Percentiles rank a stretch among this genome's conserved stretches.
phyloP scores from a whole-genome alignment of 2,888 invertebrate species.

The Augochlorella aurata region DNA sequence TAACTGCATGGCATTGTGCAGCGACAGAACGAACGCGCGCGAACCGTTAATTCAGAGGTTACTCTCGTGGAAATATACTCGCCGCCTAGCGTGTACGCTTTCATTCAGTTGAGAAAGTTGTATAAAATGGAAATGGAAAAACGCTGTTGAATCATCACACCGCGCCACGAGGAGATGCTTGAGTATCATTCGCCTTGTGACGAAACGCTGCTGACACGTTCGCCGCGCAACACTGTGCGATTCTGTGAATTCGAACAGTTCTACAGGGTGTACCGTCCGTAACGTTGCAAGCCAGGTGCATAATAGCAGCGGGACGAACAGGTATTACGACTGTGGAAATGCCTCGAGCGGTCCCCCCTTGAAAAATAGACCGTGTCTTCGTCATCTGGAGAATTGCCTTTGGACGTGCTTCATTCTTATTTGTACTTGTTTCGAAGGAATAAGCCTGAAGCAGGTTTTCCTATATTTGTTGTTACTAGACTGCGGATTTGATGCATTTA shows the following conservation, averaged over 20 bases:
- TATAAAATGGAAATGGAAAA: not conserved
- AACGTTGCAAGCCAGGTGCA: not conserved
- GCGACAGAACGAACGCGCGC: not conserved
- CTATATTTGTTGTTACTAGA: no score
- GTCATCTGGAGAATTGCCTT: no score
- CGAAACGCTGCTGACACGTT: not conserved
- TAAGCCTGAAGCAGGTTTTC: no score
- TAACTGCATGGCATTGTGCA: constrained; percentile 35
- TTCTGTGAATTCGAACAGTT: not conserved
- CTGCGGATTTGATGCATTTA: no score
- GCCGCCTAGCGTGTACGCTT: not conserved
- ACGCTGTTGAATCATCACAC: not conserved
- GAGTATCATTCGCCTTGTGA: not conserved
- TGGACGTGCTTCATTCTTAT: no score
- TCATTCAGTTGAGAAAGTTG: not conserved
- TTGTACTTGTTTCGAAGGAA: no score
- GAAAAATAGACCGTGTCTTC: no score
- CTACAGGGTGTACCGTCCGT: not conserved
- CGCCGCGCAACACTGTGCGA: not conserved
- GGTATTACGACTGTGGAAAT: no score
- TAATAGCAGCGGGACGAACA: no score
- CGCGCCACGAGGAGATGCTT: not conserved
- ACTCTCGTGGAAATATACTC: not conserved
- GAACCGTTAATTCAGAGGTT: constrained; percentile 6
- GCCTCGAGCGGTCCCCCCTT: no score